Evolutionary conservation across 2,888 invertebrate genomes (phyloP).

Genomic region (Chrysolina haemoptera): DNA sequence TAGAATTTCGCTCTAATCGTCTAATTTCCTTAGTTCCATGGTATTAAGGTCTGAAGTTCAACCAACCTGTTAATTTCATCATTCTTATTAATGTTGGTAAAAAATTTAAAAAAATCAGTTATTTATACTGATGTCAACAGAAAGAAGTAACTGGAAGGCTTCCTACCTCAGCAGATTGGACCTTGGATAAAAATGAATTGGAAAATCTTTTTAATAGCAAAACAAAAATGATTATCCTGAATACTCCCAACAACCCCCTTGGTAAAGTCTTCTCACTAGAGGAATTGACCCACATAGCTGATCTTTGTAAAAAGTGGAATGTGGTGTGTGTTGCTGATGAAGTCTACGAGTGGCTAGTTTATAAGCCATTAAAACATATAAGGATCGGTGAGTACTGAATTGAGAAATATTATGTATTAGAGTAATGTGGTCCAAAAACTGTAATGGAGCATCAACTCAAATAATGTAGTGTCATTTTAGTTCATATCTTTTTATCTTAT

Average conservation of each 20-base stretch:
- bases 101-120: no score
- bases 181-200: constrained; percentile 86
- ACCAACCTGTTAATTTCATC: no score
- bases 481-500: no score
- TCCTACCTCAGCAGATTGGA: constrained; percentile 88
- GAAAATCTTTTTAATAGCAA: constrained; percentile 84
- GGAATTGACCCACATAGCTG: constrained; percentile 85
- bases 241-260: constrained; percentile 97
- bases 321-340: constrained; percentile 95
- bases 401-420: neutral
- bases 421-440: neutral
- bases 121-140: constrained; percentile 33
- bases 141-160: constrained; percentile 63
- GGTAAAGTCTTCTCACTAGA: constrained; percentile 88
- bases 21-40: no score
- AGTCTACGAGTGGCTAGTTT: constrained; percentile 98
- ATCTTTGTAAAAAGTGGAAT: constrained; percentile 93
- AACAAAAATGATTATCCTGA: constrained; percentile 96
- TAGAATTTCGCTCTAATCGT: no score
- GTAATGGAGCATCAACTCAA: no score
- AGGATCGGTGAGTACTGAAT: constrained; percentile 81
- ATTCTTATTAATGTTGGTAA: no score
- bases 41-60: no score
- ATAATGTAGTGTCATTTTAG: no score
- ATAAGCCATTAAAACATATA: constrained; percentile 85